Conservation (phyloP, 2,113 vertebrate genomes). For the Pomatostomus ruficeps region DNA sequence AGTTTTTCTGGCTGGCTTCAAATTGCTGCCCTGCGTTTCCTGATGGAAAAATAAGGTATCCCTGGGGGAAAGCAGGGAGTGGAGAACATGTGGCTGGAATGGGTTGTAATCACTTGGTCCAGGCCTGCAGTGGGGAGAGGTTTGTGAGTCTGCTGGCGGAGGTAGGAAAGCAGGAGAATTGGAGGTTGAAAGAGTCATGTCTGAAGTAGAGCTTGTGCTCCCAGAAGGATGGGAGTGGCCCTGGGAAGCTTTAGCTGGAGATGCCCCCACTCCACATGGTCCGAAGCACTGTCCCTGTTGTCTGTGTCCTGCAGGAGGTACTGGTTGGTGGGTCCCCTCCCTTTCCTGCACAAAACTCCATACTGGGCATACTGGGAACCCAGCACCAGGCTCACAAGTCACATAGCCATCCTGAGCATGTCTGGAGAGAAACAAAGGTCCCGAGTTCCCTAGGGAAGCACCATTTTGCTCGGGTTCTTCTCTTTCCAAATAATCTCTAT, state of each 20-base stretch:
- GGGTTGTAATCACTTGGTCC: not conserved
- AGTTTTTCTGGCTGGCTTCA: not conserved
- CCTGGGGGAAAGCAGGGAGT: rapidly evolving
- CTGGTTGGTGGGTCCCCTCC: not conserved
- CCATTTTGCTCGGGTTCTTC: rapidly evolving
- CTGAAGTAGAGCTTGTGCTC: not conserved
- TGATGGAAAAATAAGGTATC: not conserved
- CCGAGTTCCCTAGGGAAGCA: not conserved
- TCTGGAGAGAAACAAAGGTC: not conserved
- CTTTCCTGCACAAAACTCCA: not conserved
- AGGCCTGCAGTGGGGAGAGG: not conserved
- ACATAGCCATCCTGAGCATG: not conserved
- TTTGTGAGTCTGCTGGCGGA: not conserved
- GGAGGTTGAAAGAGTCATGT: not conserved
- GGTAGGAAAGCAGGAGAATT: not conserved
- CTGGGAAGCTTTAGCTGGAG: not conserved
- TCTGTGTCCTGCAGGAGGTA: not conserved
- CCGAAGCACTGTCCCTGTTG: rapidly evolving
- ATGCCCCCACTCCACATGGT: rapidly evolving
- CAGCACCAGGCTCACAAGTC: rapidly evolving
- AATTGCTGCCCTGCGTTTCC: not conserved
- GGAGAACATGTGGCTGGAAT: rapidly evolving
- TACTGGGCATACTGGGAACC: not conserved
- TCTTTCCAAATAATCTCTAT: not conserved
- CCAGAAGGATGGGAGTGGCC: too few species aligned